Evolutionary conservation across 2,797 vertebrate species (phyloP).

Genomic region (Centroberyx gerrardi): DNA sequence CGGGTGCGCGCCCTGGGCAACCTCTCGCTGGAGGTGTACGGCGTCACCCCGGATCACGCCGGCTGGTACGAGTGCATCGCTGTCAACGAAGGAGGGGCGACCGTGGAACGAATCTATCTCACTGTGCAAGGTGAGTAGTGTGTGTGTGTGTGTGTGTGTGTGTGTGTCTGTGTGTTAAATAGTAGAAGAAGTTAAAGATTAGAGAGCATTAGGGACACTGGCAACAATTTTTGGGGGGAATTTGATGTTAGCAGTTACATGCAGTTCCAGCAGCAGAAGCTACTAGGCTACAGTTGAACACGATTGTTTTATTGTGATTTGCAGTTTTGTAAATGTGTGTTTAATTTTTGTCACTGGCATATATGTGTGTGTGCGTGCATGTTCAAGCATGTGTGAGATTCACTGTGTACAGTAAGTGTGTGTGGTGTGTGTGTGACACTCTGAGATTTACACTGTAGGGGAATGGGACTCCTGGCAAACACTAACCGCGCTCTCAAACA

Average conservation of each 20-base stretch:
- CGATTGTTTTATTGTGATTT: background rate
- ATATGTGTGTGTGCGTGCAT: background rate
- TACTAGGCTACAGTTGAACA: background rate
- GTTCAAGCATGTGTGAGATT: background rate
- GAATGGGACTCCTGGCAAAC: constrained; percentile 43
- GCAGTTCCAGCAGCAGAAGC: too few relatives aligned
- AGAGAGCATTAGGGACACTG: background rate
- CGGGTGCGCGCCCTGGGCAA: constrained; percentile 82
- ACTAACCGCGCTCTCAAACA: constrained; percentile 44
- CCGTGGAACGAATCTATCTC: constrained; percentile 86
- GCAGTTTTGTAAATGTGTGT: background rate
- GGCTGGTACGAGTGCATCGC: constrained; percentile 92
- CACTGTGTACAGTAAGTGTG: background rate
- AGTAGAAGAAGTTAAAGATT: too few relatives aligned
- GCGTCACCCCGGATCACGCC: constrained; percentile 80
- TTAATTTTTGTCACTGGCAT: background rate
- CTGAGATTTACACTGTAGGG: constrained; percentile 51
- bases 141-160: constrained; percentile 15
- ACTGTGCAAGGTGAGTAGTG: constrained; percentile 90
- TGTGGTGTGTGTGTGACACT: background rate
- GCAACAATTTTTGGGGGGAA: background rate
- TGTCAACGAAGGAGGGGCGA: constrained; percentile 89
- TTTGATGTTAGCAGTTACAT: too few relatives aligned
- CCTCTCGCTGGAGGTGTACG: constrained; percentile 89
- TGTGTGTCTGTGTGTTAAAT: background rate